These are phyloP conservation scores for Redunca redunca DNA, from an alignment of 2,113 vertebrate species.

Conservation along the genomic window DNA sequence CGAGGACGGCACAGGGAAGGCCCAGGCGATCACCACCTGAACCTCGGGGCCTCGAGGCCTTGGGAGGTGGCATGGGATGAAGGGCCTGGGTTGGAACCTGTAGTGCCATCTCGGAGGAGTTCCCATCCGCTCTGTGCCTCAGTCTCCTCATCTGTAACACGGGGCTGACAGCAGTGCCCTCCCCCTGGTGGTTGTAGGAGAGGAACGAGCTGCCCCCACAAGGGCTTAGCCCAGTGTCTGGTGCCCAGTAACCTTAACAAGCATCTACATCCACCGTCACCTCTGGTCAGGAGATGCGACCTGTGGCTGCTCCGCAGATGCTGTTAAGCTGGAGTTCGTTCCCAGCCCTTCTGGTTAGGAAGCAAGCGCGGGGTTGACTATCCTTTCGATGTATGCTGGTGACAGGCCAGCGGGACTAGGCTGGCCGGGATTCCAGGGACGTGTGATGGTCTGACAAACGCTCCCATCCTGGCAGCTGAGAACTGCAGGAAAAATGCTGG, in stretches of 20 bases:
- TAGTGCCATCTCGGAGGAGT: not conserved
- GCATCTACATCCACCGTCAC: rapidly evolving
- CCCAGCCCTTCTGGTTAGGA: not conserved
- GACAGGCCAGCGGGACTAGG: rapidly evolving
- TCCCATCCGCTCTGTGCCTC: not conserved
- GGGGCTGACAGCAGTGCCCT: rapidly evolving
- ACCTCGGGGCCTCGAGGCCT: rapidly evolving
- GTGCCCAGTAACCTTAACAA: rapidly evolving
- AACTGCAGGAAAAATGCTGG: not conserved
- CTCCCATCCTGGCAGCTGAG: rapidly evolving
- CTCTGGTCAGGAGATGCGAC: rapidly evolving
- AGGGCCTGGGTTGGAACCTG: not conserved
- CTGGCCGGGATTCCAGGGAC: not conserved
- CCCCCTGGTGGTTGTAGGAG: rapidly evolving
- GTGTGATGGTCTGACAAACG: rapidly evolving
- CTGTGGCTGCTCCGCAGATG: rapidly evolving
- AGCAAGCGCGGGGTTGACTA: rapidly evolving
- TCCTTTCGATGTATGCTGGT: not conserved
- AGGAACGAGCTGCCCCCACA: rapidly evolving
- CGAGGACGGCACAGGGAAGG: rapidly evolving
- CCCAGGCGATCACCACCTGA: not conserved
- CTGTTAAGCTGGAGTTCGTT: rapidly evolving
- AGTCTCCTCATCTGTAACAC: not conserved
- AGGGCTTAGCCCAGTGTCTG: rapidly evolving
- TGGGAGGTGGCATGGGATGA: not conserved